Evolutionary conservation across 1,140 invertebrate genomes (phyloP), one percentile per base, ranked within the genome.

Genomic region (Zaprionus camerounensis): DNA sequence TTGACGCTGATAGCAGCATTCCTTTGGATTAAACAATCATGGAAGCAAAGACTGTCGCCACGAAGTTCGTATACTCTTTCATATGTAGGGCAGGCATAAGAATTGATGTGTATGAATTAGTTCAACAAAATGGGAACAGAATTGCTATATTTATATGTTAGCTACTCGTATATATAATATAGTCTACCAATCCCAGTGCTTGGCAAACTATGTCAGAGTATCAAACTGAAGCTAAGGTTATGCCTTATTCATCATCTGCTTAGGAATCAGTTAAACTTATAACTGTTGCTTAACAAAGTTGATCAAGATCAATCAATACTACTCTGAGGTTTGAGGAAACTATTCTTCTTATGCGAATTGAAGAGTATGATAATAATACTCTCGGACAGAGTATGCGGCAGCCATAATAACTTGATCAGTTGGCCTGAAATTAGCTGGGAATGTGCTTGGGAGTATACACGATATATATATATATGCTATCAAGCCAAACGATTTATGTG

Each of bases 371-470:
- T 46, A 3, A 7, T 9, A 46, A 46, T 17, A 9, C 41, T 9
- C 41, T 17, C 6, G 2, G 31, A 3, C 3, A 41, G 38, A 41
- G 38, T 41, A 3, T 34, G 5, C 5, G 41, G 31, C 17, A 44
- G 28, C 26, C 53, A 57, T 57, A 67, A 67, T 67, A 57, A 67
- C 24, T 66, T 56, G 64, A 44, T 56, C 53, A 66, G 44, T 53
- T 64, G 26, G 62, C 46, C n/a, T 64, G 62, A 64, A 56, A 66
- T 66, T 66, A 66, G 53, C 64, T 31, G 53, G 64, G 65, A 67
- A 58, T 67, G 65, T 36, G 41, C 55, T 28, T 17, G 58, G 58
- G 11, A 24, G 3, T 51, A 67, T 38, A 55, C 38, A 41, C 7
- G 41, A 53, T 15, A 55, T 26, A 26, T 24, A 24, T 64, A 55